A percentile compares a stretch with the other conserved stretches of the same genome.
Evolutionary conservation across 2,888 invertebrate species (phyloP).

Genomic region (Drosophila mercatorum): DNA sequence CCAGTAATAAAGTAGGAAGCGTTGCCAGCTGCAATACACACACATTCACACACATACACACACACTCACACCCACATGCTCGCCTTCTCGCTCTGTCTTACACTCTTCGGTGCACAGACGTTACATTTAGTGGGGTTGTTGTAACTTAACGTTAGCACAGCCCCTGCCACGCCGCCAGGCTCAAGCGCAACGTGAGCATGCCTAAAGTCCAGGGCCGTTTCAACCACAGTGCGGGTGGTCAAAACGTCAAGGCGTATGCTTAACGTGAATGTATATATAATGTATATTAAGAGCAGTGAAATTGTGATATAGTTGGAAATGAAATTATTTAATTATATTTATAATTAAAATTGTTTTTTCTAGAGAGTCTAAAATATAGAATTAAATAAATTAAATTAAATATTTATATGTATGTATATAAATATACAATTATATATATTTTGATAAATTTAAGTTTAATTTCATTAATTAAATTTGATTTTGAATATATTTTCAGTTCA

Average conservation of each 20-base stretch:
- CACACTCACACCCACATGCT: slow-evolving; percentile 27
- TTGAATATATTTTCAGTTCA: no score
- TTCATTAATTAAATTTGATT: no score
- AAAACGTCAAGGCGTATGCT: not conserved
- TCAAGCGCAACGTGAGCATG: slow-evolving; percentile 30
- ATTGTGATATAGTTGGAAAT: no score
- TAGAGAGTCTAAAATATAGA: no score
- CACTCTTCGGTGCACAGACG: slow-evolving; percentile 22
- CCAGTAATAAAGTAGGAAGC: slow-evolving; percentile 77
- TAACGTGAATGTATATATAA: not conserved
- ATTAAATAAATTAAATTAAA: no score
- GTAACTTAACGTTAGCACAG: slow-evolving; percentile 47
- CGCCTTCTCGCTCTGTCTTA: slow-evolving; percentile 30
- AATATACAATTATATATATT: no score
- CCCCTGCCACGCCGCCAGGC: slow-evolving; percentile 13
- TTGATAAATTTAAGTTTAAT: no score
- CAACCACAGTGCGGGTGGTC: not conserved
- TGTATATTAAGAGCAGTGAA: no score
- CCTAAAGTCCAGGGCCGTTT: slow-evolving; percentile 46
- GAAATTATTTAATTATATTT: no score
- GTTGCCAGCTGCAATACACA: slow-evolving; percentile 66
- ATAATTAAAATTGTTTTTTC: no score
- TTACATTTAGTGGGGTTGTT: slow-evolving; percentile 50
- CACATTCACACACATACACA: slow-evolving; percentile 34
- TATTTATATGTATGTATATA: no score